Evolutionary conservation across 2,888 invertebrate genomes (phyloP), one percentile per base, ranked within the genome.

Genomic region (Eupithecia tripunctaria): DNA sequence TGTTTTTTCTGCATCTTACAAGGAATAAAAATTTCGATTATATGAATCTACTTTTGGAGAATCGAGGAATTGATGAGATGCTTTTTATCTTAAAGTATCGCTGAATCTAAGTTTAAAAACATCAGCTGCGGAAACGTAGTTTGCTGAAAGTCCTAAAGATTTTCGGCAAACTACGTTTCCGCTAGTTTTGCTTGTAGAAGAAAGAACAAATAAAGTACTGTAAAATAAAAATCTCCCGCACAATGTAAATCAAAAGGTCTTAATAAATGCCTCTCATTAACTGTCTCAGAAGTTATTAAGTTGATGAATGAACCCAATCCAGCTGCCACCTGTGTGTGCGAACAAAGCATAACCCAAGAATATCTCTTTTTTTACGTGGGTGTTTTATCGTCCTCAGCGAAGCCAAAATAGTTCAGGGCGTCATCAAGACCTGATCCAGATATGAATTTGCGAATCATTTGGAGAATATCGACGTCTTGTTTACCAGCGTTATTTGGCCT

Each of bases 401-500:
- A 82, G 83, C 93, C 93, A 81, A 92, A 89, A 81, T 91, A 84
- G 79, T 82, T 82, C 78, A 91, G 83, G 72, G 88, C 89, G 84
- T 89, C 92, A 78, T 89, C 89, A 70, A 92, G 86, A 79, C 91
- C 92, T 77, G 86, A 81, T 68, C 91, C 91, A n/a, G 92, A 91
- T 82, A 93, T 84, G 86, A 91, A 89, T 88, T 90, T 91, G 83
- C 92, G 92, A 79, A 93, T 82, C 88, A 91, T 84, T 82, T 87
- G 86, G 80, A 91, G 82, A 82, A 87, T 83, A 84, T 82, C 82
- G 78, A 80, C 85, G 82, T 81, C 88, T 86, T 86, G 82, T 80
- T 87, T 89, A 82, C 80, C 85, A 84, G 83, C 82, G 81, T 81
- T 82, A 78, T 88, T 88, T 82, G 84, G 85, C 89, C 93, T 93